Evolutionary conservation across 2,797 vertebrate species (phyloP).

Genomic region (Rhabdophis nuchalis): DNA sequence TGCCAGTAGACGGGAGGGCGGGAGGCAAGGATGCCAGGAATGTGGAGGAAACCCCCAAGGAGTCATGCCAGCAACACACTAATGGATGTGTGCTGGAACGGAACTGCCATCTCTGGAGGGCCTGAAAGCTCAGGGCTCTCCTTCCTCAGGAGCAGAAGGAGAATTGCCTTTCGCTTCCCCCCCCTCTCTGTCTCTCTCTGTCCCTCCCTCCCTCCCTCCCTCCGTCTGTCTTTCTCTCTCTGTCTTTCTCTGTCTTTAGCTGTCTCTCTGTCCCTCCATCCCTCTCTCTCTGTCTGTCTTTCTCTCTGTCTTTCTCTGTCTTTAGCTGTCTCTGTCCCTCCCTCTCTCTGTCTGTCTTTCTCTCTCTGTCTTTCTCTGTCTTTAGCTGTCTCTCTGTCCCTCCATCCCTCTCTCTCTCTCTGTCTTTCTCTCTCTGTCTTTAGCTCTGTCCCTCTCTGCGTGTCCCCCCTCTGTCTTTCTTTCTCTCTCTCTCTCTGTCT

Average conservation of each 20-base stretch:
- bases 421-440: no score
- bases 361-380: no score
- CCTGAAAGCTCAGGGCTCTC: background rate
- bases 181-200: background rate
- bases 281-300: no score
- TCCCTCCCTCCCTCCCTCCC: background rate
- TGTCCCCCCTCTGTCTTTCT: background rate
- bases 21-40: conserved; percentile 16
- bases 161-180: background rate
- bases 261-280: conserved; percentile 4
- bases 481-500: background rate
- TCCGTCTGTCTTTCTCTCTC: no score
- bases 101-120: conserved; percentile 42
- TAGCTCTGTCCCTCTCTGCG: no score
- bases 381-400: background rate
- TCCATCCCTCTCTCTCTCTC: background rate
- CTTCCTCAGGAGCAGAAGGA: conserved; percentile 8
- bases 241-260: background rate
- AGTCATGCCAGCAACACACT: conserved; percentile 28
- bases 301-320: no score
- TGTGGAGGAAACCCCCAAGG: background rate
- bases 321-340: background rate
- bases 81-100: conserved; percentile 40
- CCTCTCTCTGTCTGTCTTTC: no score
- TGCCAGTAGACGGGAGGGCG: background rate